Base-by-base conservation (phyloP, 2,113 vertebrate genomes). In the Paedocypris sp. region DNA sequence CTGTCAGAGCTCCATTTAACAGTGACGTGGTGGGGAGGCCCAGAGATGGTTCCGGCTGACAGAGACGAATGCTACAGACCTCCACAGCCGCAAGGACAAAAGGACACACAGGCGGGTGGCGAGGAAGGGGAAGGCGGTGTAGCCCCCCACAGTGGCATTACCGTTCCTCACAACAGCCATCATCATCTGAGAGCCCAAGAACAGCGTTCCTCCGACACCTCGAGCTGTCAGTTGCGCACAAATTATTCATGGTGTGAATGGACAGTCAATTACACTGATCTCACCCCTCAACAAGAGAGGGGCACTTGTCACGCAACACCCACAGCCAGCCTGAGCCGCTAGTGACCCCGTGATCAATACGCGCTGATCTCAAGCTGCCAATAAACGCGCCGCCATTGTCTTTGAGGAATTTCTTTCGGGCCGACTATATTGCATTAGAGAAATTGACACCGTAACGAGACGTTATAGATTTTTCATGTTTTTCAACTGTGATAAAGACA, bases 81-180 rank as follows among this genome's bases (percentile, higher is more conserved):
- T 75, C 70, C 75, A 72, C 73, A 80, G 71, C 69, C 70, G 79
- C 86, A 94, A 96, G 90, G 90, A 91, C 87, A 77, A 93, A 91
- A 80, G 86, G 87, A 91, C 87, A 49, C 45, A 60, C 64, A 51
- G 62, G 45, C 35, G 38, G 29, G 60, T 52, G 25, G 59, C 15
- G 33, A 29, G 52, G 33, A 33, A 38, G 47, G 6, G 23, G 11
- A 48, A 60, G 28, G 26, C 25, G 42, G 13, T 43, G 67, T 54
- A 35, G 22, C 13, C 48, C 69, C 58, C 71, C 61, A 31, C 75
- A 80, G 72, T 54, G 6, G 39, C 47, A 43, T 39, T 50, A 45
- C 62, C 77, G 62, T 72, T 72, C 83, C 80, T 75, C 68, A 35
- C 51, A 51, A 66, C 66, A 22, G 41, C 58, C 66, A 79, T 82